Evolutionary conservation across 2,113 vertebrate species (phyloP).

Genomic region (Aptenodytes patagonicus): DNA sequence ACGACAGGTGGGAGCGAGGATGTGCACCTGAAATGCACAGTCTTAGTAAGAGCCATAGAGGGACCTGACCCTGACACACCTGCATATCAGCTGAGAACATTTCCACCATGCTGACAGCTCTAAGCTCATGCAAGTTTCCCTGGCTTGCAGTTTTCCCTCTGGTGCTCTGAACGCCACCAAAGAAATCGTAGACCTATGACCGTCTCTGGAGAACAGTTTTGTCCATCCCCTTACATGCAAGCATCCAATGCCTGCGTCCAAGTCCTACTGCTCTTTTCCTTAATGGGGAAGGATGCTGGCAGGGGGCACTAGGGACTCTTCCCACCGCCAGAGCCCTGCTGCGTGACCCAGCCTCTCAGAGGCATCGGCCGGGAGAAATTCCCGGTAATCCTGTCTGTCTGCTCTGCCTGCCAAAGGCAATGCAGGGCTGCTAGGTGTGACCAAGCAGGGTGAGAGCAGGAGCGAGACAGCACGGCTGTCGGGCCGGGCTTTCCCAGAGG

Average conservation of each 20-base stretch:
- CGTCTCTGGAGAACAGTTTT: not conserved
- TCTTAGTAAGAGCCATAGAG: not conserved
- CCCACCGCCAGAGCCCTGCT: not conserved
- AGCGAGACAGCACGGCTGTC: rapidly evolving
- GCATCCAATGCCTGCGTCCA: not conserved
- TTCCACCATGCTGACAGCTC: not conserved
- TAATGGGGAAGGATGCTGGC: not conserved
- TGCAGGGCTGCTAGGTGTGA: not conserved
- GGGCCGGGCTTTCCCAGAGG: not conserved
- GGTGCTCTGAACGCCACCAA: not conserved
- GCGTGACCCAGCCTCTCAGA: not conserved
- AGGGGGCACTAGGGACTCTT: not conserved
- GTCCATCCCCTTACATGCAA: not conserved
- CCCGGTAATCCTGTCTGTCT: not conserved
- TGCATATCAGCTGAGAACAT: not conserved
- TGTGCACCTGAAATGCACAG: not conserved
- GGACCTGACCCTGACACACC: not conserved
- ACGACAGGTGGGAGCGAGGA: not conserved
- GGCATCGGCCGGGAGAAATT: not conserved
- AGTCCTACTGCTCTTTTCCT: not conserved
- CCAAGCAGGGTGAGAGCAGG: not conserved
- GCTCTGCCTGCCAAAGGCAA: not conserved
- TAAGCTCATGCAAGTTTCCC: not conserved
- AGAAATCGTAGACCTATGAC: not conserved
- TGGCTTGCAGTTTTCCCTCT: not conserved